These are phyloP conservation scores for Glossophaga mutica DNA, from an alignment of 2,797 vertebrate species.

Conservation along the genomic window DNA sequence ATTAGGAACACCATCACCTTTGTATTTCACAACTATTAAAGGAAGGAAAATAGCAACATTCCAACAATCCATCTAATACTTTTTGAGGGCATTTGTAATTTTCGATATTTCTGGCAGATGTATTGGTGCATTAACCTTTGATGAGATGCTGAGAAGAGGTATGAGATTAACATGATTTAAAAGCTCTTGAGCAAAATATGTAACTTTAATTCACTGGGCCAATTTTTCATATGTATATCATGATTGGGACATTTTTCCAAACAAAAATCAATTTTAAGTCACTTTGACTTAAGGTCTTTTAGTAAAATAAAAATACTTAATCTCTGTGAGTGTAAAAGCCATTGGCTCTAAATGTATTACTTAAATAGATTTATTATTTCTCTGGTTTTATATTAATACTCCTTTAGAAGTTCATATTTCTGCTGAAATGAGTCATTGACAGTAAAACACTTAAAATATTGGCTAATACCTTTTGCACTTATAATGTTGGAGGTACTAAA, in stretches of 20 bases:
- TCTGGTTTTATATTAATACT: background rate
- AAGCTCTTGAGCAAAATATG: conserved; percentile 75
- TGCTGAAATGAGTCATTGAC: background rate
- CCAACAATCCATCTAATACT: conserved; percentile 65
- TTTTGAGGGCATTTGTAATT: conserved; percentile 76
- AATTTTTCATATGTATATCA: conserved; percentile 55
- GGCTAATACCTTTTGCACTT: background rate
- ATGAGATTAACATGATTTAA: conserved; percentile 78
- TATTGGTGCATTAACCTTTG: conserved; percentile 81
- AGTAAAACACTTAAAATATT: background rate
- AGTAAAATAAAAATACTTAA: background rate
- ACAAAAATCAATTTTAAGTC: conserved; percentile 35
- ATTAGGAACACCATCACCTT: background rate
- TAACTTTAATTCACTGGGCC: conserved; percentile 62
- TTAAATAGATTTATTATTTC: background rate
- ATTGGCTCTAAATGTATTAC: conserved; percentile 2
- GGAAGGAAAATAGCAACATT: conserved; percentile 67
- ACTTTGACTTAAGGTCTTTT: conserved; percentile 43
- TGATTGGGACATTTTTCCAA: conserved; percentile 29
- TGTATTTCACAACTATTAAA: conserved; percentile 61
- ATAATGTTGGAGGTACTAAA: background rate
- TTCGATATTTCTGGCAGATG: conserved; percentile 74
- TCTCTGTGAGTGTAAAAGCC: conserved; percentile 14
- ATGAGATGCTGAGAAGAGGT: conserved; percentile 77
- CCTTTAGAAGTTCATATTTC: background rate